These are phyloP conservation scores for Cepaea nemoralis DNA, from an alignment of 1,140 invertebrate species.

Conservation along the genomic window DNA sequence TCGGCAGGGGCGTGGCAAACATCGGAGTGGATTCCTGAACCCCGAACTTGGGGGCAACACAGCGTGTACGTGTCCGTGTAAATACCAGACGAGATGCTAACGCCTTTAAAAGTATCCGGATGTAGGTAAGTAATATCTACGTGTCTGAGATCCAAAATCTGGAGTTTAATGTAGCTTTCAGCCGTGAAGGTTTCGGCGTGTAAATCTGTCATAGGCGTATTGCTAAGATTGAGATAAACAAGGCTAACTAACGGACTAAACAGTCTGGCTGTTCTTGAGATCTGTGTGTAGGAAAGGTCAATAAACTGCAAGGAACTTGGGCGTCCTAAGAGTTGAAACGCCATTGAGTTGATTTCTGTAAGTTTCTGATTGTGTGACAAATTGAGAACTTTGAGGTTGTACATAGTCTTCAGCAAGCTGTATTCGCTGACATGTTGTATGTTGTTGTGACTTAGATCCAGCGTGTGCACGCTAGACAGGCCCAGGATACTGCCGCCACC, in stretches of 20 bases:
- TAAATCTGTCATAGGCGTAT: not conserved
- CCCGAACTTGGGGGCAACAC: conserved; percentile 42
- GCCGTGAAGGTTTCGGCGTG: conserved; percentile 4
- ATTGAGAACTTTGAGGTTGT: conserved; percentile 6
- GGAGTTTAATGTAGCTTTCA: not conserved
- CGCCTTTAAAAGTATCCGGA: conserved; percentile 13
- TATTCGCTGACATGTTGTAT: not conserved
- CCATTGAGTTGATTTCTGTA: not conserved
- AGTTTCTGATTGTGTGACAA: conserved; percentile 20
- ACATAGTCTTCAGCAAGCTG: not conserved
- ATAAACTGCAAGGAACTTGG: not conserved
- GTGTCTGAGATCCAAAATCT: conserved; percentile 13
- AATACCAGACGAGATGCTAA: conserved; percentile 15
- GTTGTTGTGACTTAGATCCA: conserved; percentile 4
- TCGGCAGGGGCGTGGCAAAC: conserved; percentile 12
- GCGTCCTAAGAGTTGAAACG: not conserved
- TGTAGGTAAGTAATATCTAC: conserved; percentile 33
- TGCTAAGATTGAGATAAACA: conserved; percentile 27
- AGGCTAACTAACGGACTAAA: conserved; percentile 16
- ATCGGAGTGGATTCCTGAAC: conserved; percentile 20
- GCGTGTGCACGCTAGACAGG: not conserved
- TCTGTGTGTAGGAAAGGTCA: conserved; percentile 24
- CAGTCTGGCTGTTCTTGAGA: not conserved
- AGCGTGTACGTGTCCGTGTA: conserved; percentile 46
- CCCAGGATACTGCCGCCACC: not conserved